Conservation (phyloP, 2,888 invertebrate species). For the Leucoma salicis region DNA sequence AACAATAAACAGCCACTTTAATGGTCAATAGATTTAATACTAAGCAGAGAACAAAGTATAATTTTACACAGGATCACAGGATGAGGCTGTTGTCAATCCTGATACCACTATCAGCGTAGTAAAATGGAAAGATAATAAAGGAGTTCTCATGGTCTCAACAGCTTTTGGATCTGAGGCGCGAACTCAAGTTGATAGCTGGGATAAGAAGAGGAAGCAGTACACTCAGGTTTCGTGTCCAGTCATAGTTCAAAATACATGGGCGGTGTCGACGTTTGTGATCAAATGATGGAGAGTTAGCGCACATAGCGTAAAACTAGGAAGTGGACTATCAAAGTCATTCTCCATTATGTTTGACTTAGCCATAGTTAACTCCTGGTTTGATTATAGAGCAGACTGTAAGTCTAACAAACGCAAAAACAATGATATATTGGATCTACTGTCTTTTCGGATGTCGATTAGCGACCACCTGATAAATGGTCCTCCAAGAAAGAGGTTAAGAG, state of each 20-base stretch:
- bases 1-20: no score
- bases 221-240: constrained; percentile 30
- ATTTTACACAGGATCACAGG: no score
- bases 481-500: constrained; percentile 11
- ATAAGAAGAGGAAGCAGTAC: constrained; percentile 8
- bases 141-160: constrained; percentile 33
- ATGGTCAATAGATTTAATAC: no score
- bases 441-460: no score
- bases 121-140: constrained; percentile 41
- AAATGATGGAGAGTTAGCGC: constrained; percentile 37
- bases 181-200: constrained; percentile 5
- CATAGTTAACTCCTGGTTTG: constrained; percentile 31
- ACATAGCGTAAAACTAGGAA: constrained; percentile 33
- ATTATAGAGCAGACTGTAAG: constrained; percentile 18
- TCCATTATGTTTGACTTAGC: no score
- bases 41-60: no score
- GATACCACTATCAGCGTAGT: constrained; percentile 30
- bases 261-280: no score
- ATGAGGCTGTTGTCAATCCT: no score
- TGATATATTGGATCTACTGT: no score
- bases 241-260: constrained; percentile 24
- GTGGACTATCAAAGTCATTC: no score
- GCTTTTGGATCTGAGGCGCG: constrained; percentile 32
- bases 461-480: no score
- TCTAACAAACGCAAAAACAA: no score